Percentiles rank a stretch among this genome's conserved stretches.
Evolutionary conservation across 2,113 vertebrate genomes (phyloP).

Genomic region (Corythoichthys haematopterus): DNA sequence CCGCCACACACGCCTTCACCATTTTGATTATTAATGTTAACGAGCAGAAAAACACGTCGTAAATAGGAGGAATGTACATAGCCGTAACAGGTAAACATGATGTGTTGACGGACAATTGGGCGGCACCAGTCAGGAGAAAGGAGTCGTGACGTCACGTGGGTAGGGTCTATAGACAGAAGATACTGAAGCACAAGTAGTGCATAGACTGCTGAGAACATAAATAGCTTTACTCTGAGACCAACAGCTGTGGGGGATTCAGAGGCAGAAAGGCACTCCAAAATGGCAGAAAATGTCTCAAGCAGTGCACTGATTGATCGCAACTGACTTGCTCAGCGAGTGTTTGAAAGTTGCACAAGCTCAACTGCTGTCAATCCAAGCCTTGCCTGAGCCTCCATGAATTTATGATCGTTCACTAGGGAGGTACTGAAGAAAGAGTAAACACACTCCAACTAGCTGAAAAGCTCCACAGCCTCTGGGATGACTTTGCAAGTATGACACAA

Average conservation of each 20-base stretch:
- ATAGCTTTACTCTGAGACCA: constrained; percentile 13
- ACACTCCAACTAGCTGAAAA: not conserved
- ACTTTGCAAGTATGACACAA: too few species aligned
- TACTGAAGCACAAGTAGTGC: constrained; percentile 27
- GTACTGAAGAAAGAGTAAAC: not conserved
- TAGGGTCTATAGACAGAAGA: constrained; percentile 7
- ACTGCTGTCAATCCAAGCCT: not conserved
- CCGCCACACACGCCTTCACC: too few species aligned
- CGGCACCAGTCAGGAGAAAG: too few species aligned
- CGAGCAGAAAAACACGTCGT: too few species aligned
- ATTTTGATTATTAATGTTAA: too few species aligned
- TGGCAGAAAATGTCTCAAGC: not conserved
- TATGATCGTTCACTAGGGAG: not conserved
- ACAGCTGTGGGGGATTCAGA: constrained; percentile 6
- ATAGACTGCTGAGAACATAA: constrained; percentile 27
- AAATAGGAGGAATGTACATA: too few species aligned
- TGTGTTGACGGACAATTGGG: too few species aligned
- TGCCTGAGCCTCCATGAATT: not conserved
- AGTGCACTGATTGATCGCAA: not conserved
- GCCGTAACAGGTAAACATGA: too few species aligned
- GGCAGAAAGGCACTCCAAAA: constrained; percentile 18
- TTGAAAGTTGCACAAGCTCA: not conserved
- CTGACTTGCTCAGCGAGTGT: constrained; percentile 1
- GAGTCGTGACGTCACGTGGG: too few species aligned
- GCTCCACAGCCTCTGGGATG: constrained; percentile 2